Base-by-base conservation (phyloP, 1,140 invertebrate species). In the Drosophila tsacasi region DNA sequence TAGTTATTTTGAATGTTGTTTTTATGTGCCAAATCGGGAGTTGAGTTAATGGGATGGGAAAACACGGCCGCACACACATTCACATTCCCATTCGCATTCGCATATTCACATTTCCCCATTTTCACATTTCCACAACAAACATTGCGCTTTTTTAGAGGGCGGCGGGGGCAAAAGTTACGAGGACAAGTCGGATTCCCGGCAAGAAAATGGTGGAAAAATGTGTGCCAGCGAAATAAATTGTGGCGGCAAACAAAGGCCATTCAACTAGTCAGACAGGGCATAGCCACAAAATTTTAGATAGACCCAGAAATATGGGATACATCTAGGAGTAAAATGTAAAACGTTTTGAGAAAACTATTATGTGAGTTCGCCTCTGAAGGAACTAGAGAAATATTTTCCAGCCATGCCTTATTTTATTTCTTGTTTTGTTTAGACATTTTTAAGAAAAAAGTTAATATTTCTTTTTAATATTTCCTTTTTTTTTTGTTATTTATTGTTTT, bases 1-100 rank as follows among this genome's bases (percentile, higher is more conserved):
- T 74, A 74, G 71, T 74, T 74, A 74, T 74, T 74, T 74, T 74
- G 68, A 74, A 74, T 74, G 71, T 74, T 71, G 63, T 71, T 71
- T 71, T 71, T 68, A 68, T 71, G 67, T 68, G 64, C 67, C 67
- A 71, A 68, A 71, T 71, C 67, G 67, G 67, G 67, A 71, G 67
- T 71, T 74, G 71, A 73, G 67, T 73, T 74, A 74, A 74, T 74
- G 68, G 71, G 46, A 74, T 74, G 71, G 71, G 71, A 73, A 69
- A 74, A 61, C 67, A 72, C 35, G 55, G 37, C 30, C 59, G 17
- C 10, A 40, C 62, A 65, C 19, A 54, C 17, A n/a, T n/a, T n/a
- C n/a, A n/a, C n/a, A n/a, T n/a, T 47, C 32, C 30, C 17, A 35
- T 39, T 21, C 58, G 13, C 63, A 65, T 62, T 65, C 39, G 40